Percentiles rank a stretch among this genome's conserved stretches.
phyloP scores from a whole-genome alignment of 2,113 vertebrate genomes.

The Polyodon spathula region DNA sequence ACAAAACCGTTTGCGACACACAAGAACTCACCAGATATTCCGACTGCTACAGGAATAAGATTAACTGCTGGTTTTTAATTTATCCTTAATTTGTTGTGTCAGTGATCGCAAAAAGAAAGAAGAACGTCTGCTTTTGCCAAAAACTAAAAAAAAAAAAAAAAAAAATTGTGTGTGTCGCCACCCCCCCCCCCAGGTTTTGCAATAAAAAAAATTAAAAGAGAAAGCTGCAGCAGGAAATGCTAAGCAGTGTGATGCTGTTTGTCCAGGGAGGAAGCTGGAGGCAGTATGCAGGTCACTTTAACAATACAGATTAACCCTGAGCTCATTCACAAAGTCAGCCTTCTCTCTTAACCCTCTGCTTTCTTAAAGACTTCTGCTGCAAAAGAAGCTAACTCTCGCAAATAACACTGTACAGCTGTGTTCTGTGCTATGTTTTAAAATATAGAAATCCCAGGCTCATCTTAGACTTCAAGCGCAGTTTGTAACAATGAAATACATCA shows the following conservation, averaged over 20 bases:
- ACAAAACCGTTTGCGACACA: too few species aligned
- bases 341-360: neutral
- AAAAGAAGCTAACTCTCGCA: neutral
- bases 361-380: neutral
- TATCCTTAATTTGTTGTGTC: too few species aligned
- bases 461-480: too few species aligned
- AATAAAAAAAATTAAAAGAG: slow-evolving; percentile 8
- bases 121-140: slow-evolving; percentile 8
- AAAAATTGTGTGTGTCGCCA: neutral
- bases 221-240: slow-evolving; percentile 13
- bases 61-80: neutral
- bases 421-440: too few species aligned
- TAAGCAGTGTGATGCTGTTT: slow-evolving; percentile 14
- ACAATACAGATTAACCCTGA: slow-evolving; percentile 12
- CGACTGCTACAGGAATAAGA: neutral
- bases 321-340: neutral
- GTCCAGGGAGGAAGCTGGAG: slow-evolving; percentile 22
- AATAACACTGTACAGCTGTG: too few species aligned
- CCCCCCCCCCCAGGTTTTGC: too few species aligned
- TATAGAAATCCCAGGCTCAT: too few species aligned
- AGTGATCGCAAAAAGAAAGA: neutral
- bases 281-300: slow-evolving; percentile 7
- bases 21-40: too few species aligned
- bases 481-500: too few species aligned
- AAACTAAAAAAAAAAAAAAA: slow-evolving; percentile 9